Conservation (phyloP, 1,140 invertebrate species). For the Elysia chlorotica region DNA sequence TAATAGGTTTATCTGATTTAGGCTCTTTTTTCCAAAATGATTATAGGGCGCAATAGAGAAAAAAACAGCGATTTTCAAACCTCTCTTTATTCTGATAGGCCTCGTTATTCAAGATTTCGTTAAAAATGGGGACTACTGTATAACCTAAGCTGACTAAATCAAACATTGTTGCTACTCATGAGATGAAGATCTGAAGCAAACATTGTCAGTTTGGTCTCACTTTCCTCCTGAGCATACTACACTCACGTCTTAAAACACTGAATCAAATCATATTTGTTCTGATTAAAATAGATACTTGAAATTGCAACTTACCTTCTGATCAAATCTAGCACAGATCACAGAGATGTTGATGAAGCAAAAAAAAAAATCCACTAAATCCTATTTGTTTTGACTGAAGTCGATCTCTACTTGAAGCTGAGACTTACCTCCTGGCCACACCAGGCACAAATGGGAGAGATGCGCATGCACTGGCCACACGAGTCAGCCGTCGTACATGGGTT, state of each 20-base stretch:
- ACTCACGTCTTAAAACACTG: background rate
- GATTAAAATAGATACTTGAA: background rate
- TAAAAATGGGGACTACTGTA: too few relatives aligned
- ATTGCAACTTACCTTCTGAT: background rate
- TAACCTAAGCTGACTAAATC: too few relatives aligned
- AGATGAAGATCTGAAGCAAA: too few relatives aligned
- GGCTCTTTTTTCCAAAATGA: too few relatives aligned
- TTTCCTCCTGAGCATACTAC: background rate
- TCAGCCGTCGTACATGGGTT: slow-evolving; percentile 40
- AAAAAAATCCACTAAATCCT: background rate
- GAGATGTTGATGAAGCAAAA: background rate
- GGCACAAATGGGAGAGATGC: slow-evolving; percentile 80
- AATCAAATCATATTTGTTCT: background rate
- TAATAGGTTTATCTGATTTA: too few relatives aligned
- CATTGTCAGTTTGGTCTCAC: too few relatives aligned
- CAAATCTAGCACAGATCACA: background rate
- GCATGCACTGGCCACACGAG: slow-evolving; percentile 88
- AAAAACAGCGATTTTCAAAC: too few relatives aligned
- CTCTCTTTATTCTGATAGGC: too few relatives aligned
- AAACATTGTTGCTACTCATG: too few relatives aligned
- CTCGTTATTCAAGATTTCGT: too few relatives aligned
- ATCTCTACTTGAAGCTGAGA: background rate
- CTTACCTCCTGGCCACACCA: slow-evolving; percentile 86
- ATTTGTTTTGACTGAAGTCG: background rate
- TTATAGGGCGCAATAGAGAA: too few relatives aligned